These are phyloP conservation scores for Matsumurasca onukii DNA, from an alignment of 1,140 invertebrate species.

Conservation along the genomic window DNA sequence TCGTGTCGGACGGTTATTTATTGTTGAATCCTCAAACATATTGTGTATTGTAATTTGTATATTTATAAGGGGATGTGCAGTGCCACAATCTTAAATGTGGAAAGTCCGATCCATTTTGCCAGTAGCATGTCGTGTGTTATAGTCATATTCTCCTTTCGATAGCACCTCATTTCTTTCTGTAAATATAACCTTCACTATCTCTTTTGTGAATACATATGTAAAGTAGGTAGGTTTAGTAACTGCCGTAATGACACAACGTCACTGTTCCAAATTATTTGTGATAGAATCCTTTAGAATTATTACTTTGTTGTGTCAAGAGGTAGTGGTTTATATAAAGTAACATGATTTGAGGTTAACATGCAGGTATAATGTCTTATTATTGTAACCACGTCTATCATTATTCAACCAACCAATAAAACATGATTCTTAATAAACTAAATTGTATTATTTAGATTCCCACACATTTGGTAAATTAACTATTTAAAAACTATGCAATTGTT, in stretches of 20 bases:
- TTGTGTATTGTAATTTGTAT: slow-evolving; percentile 17
- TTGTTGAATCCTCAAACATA: background rate
- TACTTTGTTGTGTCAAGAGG: slow-evolving; percentile 14
- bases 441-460: too few relatives aligned
- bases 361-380: slow-evolving; percentile 21
- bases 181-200: slow-evolving; percentile 29
- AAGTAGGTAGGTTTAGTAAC: slow-evolving; percentile 1
- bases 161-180: slow-evolving; percentile 27
- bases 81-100: background rate
- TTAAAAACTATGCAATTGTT: too few relatives aligned
- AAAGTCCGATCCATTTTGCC: slow-evolving; percentile 27
- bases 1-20: background rate
- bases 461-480: too few relatives aligned
- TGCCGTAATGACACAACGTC: slow-evolving; percentile 17
- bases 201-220: slow-evolving; percentile 24
- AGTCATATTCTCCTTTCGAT: background rate
- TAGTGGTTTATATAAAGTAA: slow-evolving; percentile 5
- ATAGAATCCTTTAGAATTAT: slow-evolving; percentile 22
- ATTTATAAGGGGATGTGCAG: slow-evolving; percentile 19
- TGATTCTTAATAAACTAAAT: slow-evolving; percentile 31
- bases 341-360: slow-evolving; percentile 1
- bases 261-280: slow-evolving; percentile 20
- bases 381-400: slow-evolving; percentile 30
- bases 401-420: slow-evolving; percentile 29
- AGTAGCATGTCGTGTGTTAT: slow-evolving; percentile 25